Evolutionary conservation across 2,888 invertebrate species (phyloP).

Genomic region (Catocala nupta): DNA sequence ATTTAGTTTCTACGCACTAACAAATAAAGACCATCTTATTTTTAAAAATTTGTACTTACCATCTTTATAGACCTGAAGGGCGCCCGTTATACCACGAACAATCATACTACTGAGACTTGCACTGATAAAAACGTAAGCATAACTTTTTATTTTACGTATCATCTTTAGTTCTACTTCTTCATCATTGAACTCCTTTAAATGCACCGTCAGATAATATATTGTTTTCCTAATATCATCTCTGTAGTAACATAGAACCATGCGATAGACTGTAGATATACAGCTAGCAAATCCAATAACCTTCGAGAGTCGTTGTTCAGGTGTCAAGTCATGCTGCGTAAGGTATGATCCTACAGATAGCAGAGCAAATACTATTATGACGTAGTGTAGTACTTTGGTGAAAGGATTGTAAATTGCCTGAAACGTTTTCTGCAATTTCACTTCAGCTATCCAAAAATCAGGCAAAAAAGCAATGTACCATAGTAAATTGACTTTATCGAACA

Average conservation of each 20-base stretch:
- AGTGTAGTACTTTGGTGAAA: background rate
- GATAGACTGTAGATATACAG: background rate
- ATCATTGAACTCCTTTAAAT: background rate
- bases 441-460: background rate
- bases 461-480: background rate
- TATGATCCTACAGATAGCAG: background rate
- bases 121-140: background rate
- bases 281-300: background rate
- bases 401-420: background rate
- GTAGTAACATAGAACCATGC: background rate
- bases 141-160: background rate
- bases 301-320: background rate
- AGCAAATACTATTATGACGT: conserved; percentile 1
- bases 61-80: background rate
- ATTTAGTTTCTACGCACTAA: no score
- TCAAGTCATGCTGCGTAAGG: background rate
- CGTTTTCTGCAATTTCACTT: background rate
- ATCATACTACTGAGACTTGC: background rate
- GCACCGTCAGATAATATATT: background rate
- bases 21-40: no score
- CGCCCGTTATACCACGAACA: background rate
- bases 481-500: background rate
- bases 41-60: background rate
- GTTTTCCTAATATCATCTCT: background rate
- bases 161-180: background rate